These are phyloP conservation scores for Leptinotarsa rubiginosa DNA, from an alignment of 2,888 invertebrate species.

Conservation along the genomic window DNA sequence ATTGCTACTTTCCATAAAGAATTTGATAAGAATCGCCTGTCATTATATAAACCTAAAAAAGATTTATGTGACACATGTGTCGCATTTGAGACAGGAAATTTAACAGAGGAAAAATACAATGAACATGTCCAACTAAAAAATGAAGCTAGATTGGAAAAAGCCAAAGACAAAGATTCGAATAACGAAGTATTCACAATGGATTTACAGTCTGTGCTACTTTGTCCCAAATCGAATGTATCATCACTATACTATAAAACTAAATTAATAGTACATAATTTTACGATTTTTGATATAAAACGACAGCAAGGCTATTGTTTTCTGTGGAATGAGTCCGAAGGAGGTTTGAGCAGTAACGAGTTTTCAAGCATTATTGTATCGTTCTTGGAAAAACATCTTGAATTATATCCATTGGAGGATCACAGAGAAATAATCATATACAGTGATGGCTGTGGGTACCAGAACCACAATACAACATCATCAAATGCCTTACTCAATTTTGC, in stretches of 20 bases:
- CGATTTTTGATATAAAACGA: neutral
- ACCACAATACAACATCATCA: conserved; percentile 26
- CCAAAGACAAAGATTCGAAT: conserved; percentile 30
- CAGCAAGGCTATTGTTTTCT: conserved; percentile 14
- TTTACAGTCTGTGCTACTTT: conserved; percentile 34
- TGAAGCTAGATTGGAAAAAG: conserved; percentile 31
- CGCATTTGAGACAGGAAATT: conserved; percentile 37
- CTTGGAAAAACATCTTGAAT: conserved; percentile 24
- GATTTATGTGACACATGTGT: conserved; percentile 42
- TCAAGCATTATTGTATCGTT: conserved; percentile 29
- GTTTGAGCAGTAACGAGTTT: conserved; percentile 30
- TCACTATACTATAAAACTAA: too few relatives aligned
- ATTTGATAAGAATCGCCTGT: conserved; percentile 28
- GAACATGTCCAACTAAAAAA: conserved; percentile 32
- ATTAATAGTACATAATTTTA: conserved; percentile 20
- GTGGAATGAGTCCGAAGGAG: conserved; percentile 33
- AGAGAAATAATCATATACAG: conserved; percentile 32
- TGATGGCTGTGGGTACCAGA: conserved; percentile 28
- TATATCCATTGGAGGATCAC: conserved; percentile 20
- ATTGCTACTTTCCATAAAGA: conserved; percentile 22
- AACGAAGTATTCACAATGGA: conserved; percentile 27
- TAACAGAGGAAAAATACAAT: conserved; percentile 33
- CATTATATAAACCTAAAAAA: conserved; percentile 38
- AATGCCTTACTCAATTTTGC: conserved; percentile 35
- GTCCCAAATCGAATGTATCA: conserved; percentile 30